These are phyloP conservation scores for Xiphorhynchus erythropygius DNA, from an alignment of 2,797 vertebrate species.

Conservation along the genomic window DNA sequence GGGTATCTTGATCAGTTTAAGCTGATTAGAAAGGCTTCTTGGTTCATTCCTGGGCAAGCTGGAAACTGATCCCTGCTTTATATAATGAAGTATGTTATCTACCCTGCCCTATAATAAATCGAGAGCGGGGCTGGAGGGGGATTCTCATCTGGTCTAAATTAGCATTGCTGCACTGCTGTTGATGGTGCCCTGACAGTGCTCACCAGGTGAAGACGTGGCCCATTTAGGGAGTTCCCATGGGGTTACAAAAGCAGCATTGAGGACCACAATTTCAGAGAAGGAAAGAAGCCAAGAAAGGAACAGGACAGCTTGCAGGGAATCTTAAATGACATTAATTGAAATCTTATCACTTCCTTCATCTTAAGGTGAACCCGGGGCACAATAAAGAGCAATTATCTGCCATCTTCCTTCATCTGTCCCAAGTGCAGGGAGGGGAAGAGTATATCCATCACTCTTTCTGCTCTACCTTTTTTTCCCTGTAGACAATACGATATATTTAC, in stretches of 20 bases:
- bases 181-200: constrained; percentile 5
- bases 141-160: constrained; percentile 61
- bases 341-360: constrained; percentile 51
- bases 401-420: constrained; percentile 39
- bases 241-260: constrained; percentile 49
- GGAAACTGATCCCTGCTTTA: constrained; percentile 59
- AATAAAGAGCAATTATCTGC: constrained; percentile 48
- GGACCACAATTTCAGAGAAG: neutral
- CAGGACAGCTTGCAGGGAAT: constrained; percentile 49
- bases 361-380: constrained; percentile 16
- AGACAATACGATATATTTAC: constrained; percentile 33
- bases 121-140: constrained; percentile 2
- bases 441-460: constrained; percentile 31
- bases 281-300: constrained; percentile 27
- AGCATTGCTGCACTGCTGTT: neutral
- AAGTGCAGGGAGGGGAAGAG: constrained; percentile 8
- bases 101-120: constrained; percentile 42
- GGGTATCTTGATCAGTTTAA: constrained; percentile 42
- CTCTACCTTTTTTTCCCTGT: neutral
- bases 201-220: constrained; percentile 63
- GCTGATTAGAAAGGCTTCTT: constrained; percentile 49
- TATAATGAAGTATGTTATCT: constrained; percentile 53
- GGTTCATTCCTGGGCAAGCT: constrained; percentile 38
- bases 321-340: constrained; percentile 65
- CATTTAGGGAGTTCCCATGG: constrained; percentile 14